phyloP scores from a whole-genome alignment of 2,888 invertebrate genomes.

The Drosophila mulleri region DNA sequence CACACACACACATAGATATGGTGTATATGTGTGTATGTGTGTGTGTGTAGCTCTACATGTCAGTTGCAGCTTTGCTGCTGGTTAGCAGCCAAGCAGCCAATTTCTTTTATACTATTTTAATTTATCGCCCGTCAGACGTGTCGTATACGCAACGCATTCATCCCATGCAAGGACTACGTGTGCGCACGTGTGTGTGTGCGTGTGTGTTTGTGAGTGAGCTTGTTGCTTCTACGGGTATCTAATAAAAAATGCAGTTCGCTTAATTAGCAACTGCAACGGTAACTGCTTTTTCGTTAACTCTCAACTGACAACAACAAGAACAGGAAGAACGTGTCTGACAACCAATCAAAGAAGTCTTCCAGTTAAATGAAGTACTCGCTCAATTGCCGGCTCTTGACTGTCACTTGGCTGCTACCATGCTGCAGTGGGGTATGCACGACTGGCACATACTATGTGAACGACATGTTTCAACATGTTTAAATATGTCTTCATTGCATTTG shows the following conservation, averaged over 20 bases:
- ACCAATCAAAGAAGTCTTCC: not conserved
- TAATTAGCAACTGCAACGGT: slow-evolving; percentile 61
- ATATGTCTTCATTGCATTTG: no score
- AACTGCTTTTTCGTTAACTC: slow-evolving; percentile 28
- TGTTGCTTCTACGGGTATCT: slow-evolving; percentile 24
- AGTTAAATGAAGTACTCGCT: slow-evolving; percentile 8
- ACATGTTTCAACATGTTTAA: not conserved
- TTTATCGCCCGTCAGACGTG: slow-evolving; percentile 46
- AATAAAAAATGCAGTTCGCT: slow-evolving; percentile 59
- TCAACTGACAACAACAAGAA: not conserved
- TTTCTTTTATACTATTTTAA: slow-evolving; percentile 43
- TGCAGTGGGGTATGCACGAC: not conserved
- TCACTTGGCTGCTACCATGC: not conserved
- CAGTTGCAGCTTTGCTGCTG: slow-evolving; percentile 1
- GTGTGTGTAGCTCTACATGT: not conserved
- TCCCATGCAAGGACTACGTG: not conserved
- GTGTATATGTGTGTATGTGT: not conserved
- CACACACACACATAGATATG: not conserved
- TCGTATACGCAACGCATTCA: slow-evolving; percentile 47
- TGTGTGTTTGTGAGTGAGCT: not conserved
- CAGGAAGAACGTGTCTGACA: not conserved
- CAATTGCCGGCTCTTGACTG: not conserved
- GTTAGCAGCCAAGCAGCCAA: slow-evolving; percentile 29
- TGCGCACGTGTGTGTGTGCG: not conserved
- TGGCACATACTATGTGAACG: not conserved